Base-by-base conservation (phyloP, 2,113 vertebrate species). In the Haplochromis burtoni region DNA sequence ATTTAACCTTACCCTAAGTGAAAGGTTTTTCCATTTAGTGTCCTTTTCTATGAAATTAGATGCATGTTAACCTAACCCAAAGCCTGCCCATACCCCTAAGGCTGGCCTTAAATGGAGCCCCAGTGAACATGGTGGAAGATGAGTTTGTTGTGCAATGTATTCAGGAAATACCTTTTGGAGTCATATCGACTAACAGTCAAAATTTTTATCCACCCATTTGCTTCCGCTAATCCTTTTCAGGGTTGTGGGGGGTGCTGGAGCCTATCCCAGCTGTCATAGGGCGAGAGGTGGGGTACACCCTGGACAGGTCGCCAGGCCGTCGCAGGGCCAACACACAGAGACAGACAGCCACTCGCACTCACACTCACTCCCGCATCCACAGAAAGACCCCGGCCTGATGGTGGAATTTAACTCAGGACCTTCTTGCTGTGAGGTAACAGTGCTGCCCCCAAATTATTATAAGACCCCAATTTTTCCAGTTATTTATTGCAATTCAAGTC, bases 251-350 rank as follows among this genome's bases (percentile, higher is more conserved):
- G 24, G 24, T 0, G 6, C 24, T 29, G 24, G 24, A 59, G 3
- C 55, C 13, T 59, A 59, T 59, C 26, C 14, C 55, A 17, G 55
- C 55, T 17, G 55, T 59, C 14, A 31, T 6, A 31, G 55, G 55
- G 26, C 26, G 5, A 59, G 55, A 59, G 5, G 2, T 1, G 1
- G 26, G 14, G 26, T 17, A 17, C 26, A 59, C 14, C 26, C 55
- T 59, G 55, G 55, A 17, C 55, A 31, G 55, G 14, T 59, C 3
- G 0, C 55, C 0, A 29, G 13, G 16, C 24, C 1, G 0, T 59
- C 0, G 5, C 55, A 29, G 13, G 26, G 26, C 55, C 0, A 29
- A 9, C 55, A 16, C 1, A 29, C 55, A 59, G 24, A 2, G 12
- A 57, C 24, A 57, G 54, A 57, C 54, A 57, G 0, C 55, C 24